Percentiles rank a stretch among this genome's conserved stretches.
These are phyloP conservation scores for Phaethon lepturus DNA, from an alignment of 2,113 vertebrate species.

Conservation along the genomic window DNA sequence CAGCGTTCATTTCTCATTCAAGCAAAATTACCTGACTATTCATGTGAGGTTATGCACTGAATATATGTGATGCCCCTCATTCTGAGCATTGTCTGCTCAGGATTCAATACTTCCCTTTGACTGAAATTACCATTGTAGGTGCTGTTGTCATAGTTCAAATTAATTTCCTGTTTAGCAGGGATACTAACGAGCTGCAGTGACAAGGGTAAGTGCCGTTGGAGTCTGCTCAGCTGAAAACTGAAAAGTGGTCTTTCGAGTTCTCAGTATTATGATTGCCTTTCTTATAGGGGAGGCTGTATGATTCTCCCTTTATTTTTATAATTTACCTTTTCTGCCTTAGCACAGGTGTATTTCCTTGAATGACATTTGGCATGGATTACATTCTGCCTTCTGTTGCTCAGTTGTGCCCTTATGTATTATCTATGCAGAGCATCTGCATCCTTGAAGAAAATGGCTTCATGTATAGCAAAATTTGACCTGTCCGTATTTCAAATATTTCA, in stretches of 20 bases:
- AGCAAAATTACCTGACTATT: neutral
- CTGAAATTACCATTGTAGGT: conserved; percentile 4
- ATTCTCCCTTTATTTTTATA: neutral
- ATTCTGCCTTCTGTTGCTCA: neutral
- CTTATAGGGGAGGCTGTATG: neutral
- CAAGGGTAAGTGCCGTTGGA: neutral
- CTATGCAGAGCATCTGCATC: neutral
- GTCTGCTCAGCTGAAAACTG: neutral
- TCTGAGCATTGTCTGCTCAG: conserved; percentile 3
- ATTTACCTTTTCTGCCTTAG: neutral
- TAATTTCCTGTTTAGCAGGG: conserved; percentile 32
- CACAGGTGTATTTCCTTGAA: neutral
- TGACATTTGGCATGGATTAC: neutral
- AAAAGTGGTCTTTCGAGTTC: neutral
- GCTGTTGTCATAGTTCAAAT: conserved; percentile 28
- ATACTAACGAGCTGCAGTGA: neutral
- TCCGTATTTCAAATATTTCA: neutral
- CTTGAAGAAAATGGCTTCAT: neutral
- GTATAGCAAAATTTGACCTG: neutral
- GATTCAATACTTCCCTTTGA: neutral
- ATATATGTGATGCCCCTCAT: neutral
- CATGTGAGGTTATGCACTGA: neutral
- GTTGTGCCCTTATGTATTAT: neutral
- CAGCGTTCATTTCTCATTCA: neutral
- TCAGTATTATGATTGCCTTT: neutral